Evolutionary conservation across 2,888 invertebrate species (phyloP).

Genomic region (Eristalis intricaria): DNA sequence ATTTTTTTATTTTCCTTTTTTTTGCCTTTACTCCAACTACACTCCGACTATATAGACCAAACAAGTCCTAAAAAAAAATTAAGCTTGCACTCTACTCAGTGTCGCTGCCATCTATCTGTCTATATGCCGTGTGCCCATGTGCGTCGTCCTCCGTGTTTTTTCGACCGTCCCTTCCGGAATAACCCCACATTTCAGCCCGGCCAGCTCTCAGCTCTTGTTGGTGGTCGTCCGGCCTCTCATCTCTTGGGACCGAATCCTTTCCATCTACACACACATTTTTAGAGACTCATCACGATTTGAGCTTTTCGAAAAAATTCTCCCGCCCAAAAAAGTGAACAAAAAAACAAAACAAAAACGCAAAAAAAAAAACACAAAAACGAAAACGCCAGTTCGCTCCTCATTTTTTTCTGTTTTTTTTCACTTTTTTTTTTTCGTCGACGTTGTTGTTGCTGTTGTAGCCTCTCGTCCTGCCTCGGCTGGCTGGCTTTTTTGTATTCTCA

Average conservation of each 20-base stretch:
- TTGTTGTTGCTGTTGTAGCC: not conserved
- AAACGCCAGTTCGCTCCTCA: conserved; percentile 21
- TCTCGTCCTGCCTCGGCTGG: not conserved
- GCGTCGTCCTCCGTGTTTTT: conserved; percentile 67
- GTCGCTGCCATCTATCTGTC: conserved; percentile 66
- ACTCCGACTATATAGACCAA: conserved; percentile 66
- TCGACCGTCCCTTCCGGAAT: conserved; percentile 68
- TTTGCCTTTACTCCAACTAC: conserved; percentile 42
- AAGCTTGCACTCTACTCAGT: conserved; percentile 65
- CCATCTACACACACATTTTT: conserved; percentile 62
- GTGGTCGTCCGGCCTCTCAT: conserved; percentile 2
- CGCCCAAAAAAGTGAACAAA: conserved; percentile 68
- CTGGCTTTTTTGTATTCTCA: conserved; percentile 62
- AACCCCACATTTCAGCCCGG: conserved; percentile 46
- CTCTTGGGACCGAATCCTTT: conserved; percentile 61
- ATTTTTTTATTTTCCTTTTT: not conserved
- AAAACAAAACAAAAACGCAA: not conserved
- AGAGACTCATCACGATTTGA: conserved; percentile 70
- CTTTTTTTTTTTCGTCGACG: conserved; percentile 39
- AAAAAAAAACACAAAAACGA: not conserved
- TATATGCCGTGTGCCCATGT: conserved; percentile 70
- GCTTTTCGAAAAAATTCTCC: conserved; percentile 69
- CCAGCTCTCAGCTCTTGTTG: conserved; percentile 8
- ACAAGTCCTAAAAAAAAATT: conserved; percentile 67
- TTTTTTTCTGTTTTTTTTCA: conserved; percentile 14